Base-by-base conservation (phyloP, 2,888 invertebrate species). In the Aphidius colemani region DNA sequence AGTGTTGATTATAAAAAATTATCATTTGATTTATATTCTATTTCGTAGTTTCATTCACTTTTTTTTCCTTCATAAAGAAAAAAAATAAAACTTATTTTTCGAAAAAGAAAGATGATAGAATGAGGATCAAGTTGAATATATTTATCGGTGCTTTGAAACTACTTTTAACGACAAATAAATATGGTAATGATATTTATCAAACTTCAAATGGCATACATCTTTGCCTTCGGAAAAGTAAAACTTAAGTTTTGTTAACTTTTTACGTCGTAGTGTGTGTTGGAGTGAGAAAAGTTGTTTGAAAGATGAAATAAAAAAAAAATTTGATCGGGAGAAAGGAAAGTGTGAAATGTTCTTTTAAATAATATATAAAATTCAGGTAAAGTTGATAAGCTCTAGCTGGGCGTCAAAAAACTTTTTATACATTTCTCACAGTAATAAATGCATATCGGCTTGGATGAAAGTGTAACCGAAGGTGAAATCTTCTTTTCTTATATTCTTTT, bases 391-490 rank as follows among this genome's bases (percentile, higher is more conserved):
- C 76, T 73, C 72, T 8, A 40, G 39, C 49, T 55, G 71, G 71
- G 72, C 75, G 72, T 69, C 73, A 70, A 73, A 70, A 74, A 76
- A 77, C 74, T 76, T 76, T 75, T 76, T 73, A 75, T 75, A 76
- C 78, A 80, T 80, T 79, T 77, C 79, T 80, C 79, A 78, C 79
- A 80, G 77, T 81, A 81, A 81, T 80, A 79, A 81, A 81, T 81
- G 80, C 78, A 81, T 80, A 81, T 81, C 80, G 80, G 81, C 81
- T 81, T 81, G 81, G 75, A 74, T 72, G 74, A 72, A 75, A 73
- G 71, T 72, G 67, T 69, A 63, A 67, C 70, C 66, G 67, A 66
- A 71, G 67, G 73, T 70, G 74, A 75, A 79, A 79, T 76, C 75
- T 76, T 79, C 77, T 64, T 74, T 68, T 69, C 69, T 71, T 30